phyloP scores from a whole-genome alignment of 2,797 vertebrate genomes.

The Margarornis squamiger region DNA sequence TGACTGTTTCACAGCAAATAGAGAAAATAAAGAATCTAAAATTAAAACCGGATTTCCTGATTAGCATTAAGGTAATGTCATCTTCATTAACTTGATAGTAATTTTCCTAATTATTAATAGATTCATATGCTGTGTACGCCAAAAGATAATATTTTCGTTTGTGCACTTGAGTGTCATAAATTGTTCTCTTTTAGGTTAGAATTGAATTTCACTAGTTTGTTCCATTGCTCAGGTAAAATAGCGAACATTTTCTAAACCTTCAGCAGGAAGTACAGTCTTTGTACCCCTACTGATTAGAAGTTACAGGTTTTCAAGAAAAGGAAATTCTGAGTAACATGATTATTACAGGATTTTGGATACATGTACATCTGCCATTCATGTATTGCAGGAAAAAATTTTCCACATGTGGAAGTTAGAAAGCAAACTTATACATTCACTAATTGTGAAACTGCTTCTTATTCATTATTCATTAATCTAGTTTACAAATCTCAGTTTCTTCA shows the following conservation, averaged over 20 bases:
- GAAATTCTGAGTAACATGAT: neutral
- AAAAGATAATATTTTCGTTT: neutral
- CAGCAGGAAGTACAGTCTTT: neutral
- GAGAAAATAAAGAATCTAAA: conserved; percentile 85
- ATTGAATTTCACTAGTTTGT: neutral
- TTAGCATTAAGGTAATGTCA: conserved; percentile 92
- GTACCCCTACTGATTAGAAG: neutral
- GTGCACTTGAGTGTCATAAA: neutral
- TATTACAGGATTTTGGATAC: neutral
- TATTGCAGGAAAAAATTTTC: neutral
- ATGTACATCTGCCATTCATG: neutral
- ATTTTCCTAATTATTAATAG: neutral
- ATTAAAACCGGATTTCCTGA: conserved; percentile 88
- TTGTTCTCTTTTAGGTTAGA: neutral
- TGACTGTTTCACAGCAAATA: conserved; percentile 85
- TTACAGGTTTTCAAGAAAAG: neutral
- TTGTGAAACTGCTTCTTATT: neutral
- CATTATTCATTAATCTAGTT: neutral
- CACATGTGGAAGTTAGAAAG: neutral
- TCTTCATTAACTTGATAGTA: neutral
- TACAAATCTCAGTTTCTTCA: neutral
- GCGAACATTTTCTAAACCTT: neutral
- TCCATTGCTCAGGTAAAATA: neutral
- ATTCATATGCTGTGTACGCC: neutral
- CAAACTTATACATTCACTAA: neutral